phyloP scores from a whole-genome alignment of 1,140 invertebrate genomes.

The Olivierus martensii region DNA sequence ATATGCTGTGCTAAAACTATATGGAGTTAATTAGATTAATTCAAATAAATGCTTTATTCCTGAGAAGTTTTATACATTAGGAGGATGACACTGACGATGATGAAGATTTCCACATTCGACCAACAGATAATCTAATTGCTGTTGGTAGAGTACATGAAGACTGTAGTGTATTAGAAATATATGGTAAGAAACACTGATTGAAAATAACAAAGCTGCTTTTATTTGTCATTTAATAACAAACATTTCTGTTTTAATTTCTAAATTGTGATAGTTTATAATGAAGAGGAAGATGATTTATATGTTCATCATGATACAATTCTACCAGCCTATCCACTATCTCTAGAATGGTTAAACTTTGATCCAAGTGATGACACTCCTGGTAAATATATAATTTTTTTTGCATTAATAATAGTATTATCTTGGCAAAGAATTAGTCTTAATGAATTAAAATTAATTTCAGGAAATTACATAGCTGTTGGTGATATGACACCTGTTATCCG shows the following conservation, averaged over 20 bases:
- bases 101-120: conserved; percentile 78
- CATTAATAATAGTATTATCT: conserved; percentile 4
- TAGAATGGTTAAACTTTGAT: conserved; percentile 85
- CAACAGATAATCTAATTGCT: conserved; percentile 79
- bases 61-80: not conserved
- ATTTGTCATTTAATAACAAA: not conserved
- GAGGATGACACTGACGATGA: conserved; percentile 52
- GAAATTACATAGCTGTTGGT: conserved; percentile 80
- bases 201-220: too few relatives aligned
- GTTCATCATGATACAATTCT: conserved; percentile 85
- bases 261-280: conserved; percentile 68
- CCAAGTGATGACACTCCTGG: conserved; percentile 44
- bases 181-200: conserved; percentile 42
- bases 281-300: conserved; percentile 71
- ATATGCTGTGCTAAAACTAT: not conserved
- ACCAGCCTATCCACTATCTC: conserved; percentile 71
- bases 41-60: not conserved
- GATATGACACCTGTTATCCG: conserved; percentile 82
- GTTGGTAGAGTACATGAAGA: conserved; percentile 76
- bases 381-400: conserved; percentile 24
- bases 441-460: conserved; percentile 26
- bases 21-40: not conserved
- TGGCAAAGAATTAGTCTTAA: too few relatives aligned
- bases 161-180: conserved; percentile 69
- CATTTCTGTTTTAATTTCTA: not conserved